Base-by-base conservation (phyloP, 2,888 invertebrate species). In the Drosophila greeni region DNA sequence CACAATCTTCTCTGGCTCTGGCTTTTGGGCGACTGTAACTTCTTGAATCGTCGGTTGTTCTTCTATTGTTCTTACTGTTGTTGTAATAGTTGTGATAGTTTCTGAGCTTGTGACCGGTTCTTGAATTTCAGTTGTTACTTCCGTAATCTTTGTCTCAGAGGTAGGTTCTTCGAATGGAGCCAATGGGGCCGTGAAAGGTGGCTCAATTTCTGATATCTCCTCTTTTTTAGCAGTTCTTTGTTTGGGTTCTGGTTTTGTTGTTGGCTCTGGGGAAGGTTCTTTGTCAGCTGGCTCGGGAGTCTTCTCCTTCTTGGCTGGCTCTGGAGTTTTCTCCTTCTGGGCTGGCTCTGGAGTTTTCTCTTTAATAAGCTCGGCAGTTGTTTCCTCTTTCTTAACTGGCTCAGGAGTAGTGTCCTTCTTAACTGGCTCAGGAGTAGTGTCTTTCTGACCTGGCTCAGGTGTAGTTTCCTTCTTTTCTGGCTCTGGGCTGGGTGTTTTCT, bases 141-240 rank as follows among this genome's bases (percentile, higher is more conserved):
- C 70, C 1, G 56, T 69, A 14, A 62, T 54, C 9, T 43, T 60
- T 5, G 61, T 47, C 4, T 75, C 48, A 7, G 51, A 37, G 5
- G 60, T 29, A 18, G 59, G 36, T 29, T 62, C 48, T 2, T 39
- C 24, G 29, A 85, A 85, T 6, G 85, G 82, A n/a, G 66, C 65
- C 5, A 82, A 43, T 6, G 81, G 75, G 31, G 74, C 74, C 7
- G 74, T 78, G 31, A 64, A 82, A 0, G 62, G 84, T 29, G 74
- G 82, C 33, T 71, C 58, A 31, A 85, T 49, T 29, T 71, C 66
- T 1, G 24, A 14, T 2, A 36, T 34, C 23, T 71, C 64, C 14
- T 75, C 70, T 11, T 70, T 78, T 6, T 67, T 48, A 20, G 36
- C 34, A 5, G 43, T 34, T 57, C 84, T 67, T 7, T 75, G 75